Percentiles rank a stretch among this genome's conserved stretches.
Conservation (phyloP, 2,797 vertebrate genomes). For the Sebastes reedi region DNA sequence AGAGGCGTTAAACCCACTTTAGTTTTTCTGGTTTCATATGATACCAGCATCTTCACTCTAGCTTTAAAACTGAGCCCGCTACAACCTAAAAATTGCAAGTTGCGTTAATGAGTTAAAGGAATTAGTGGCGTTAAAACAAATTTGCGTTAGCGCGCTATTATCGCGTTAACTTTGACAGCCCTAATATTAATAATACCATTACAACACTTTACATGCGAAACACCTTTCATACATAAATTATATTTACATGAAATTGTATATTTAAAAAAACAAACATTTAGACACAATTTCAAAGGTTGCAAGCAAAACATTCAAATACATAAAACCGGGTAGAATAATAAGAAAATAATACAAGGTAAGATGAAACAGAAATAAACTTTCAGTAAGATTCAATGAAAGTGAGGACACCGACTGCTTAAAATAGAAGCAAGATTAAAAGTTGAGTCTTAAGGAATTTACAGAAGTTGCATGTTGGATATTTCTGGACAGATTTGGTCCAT, state of each 20-base stretch:
- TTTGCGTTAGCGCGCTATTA: accelerated
- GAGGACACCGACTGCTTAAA: not conserved
- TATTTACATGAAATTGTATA: not conserved
- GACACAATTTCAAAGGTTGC: not conserved
- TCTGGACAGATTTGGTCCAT: not conserved
- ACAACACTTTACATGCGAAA: not conserved
- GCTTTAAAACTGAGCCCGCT: too few species aligned
- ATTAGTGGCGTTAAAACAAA: too few species aligned
- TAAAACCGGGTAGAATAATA: not conserved
- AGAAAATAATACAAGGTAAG: not conserved
- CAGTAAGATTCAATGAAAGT: not conserved
- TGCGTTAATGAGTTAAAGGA: too few species aligned
- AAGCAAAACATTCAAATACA: not conserved
- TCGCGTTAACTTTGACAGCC: too few species aligned
- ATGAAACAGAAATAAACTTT: not conserved
- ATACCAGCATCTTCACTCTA: too few species aligned
- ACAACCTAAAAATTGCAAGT: accelerated
- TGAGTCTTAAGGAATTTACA: not conserved
- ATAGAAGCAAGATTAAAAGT: not conserved
- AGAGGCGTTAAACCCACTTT: too few species aligned
- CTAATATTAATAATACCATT: not conserved
- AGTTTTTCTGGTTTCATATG: accelerated
- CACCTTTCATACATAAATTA: not conserved
- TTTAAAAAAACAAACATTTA: not conserved
- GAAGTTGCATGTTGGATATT: not conserved